Percentiles rank a stretch among this genome's conserved stretches.
Conservation (phyloP, 2,113 vertebrate species). For the Chloebia gouldiae region DNA sequence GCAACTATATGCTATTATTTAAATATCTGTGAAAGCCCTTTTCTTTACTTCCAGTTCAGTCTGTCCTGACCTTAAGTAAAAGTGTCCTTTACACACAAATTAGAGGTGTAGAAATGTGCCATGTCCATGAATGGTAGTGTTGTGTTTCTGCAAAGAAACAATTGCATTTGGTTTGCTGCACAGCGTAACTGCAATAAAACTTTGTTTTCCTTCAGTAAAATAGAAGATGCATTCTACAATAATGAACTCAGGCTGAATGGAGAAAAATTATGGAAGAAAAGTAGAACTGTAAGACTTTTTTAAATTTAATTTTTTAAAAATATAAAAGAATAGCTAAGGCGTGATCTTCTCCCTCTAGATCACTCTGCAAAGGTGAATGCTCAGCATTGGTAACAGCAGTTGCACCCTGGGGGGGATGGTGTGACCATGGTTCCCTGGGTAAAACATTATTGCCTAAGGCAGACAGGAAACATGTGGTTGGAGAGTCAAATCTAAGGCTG, state of each 20-base stretch:
- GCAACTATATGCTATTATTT: background rate
- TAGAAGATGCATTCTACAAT: conserved; percentile 94
- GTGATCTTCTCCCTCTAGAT: background rate
- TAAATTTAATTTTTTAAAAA: background rate
- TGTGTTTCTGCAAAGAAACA: conserved; percentile 7
- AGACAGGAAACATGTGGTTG: background rate
- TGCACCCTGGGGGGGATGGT: background rate
- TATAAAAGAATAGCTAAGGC: background rate
- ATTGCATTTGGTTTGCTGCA: background rate
- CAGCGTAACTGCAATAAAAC: conserved; percentile 33
- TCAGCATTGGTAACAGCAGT: background rate
- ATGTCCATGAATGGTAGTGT: background rate
- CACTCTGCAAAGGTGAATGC: background rate
- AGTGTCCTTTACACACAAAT: background rate
- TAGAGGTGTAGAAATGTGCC: background rate
- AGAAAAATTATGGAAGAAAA: conserved; percentile 93
- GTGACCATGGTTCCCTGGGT: background rate
- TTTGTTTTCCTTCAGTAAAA: conserved; percentile 81
- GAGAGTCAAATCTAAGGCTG: background rate
- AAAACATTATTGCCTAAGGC: background rate
- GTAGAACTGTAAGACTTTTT: conserved; percentile 84
- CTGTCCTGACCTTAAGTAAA: background rate
- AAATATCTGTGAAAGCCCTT: background rate
- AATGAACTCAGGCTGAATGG: conserved; percentile 91
- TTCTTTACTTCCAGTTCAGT: background rate